A percentile compares a stretch with the other conserved stretches of the same genome.
Conservation (phyloP, 2,888 invertebrate species). For the Cataglyphis rosenhaueri region DNA sequence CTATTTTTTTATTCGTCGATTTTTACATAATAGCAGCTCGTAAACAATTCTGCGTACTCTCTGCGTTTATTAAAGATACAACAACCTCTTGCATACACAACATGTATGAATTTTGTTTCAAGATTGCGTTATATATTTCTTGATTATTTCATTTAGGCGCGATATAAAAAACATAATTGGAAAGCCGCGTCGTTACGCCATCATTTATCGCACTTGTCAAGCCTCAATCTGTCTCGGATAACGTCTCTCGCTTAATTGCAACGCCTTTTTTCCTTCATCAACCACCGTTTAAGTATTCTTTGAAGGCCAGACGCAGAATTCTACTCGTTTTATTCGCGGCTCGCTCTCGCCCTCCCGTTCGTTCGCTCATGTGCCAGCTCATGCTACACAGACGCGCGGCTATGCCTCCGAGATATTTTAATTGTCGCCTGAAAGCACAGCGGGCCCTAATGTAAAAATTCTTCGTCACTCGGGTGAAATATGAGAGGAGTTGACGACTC, state of each 20-base stretch:
- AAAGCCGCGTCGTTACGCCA: neutral
- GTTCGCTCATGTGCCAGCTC: constrained; percentile 69
- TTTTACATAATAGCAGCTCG: neutral
- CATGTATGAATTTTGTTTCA: neutral
- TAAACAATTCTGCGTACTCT: neutral
- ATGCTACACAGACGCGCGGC: constrained; percentile 71
- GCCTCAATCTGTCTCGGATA: constrained; percentile 39
- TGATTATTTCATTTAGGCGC: constrained; percentile 14
- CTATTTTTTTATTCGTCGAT: constrained; percentile 25
- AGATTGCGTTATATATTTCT: neutral
- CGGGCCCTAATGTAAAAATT: constrained; percentile 76
- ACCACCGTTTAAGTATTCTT: constrained; percentile 72
- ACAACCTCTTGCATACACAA: neutral
- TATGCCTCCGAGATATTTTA: constrained; percentile 82
- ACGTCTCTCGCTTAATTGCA: constrained; percentile 64
- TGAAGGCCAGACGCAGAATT: constrained; percentile 74
- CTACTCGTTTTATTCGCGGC: constrained; percentile 74
- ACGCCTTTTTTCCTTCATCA: constrained; percentile 52
- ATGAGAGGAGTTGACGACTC: constrained; percentile 75
- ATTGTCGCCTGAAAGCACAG: constrained; percentile 82
- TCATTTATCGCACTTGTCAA: constrained; percentile 28
- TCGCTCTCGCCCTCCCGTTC: constrained; percentile 57
- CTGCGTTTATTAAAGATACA: neutral
- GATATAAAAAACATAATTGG: constrained; percentile 20
- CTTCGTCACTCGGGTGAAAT: constrained; percentile 78